Evolutionary conservation across 2,888 invertebrate species (phyloP), one percentile per base, ranked within the genome.

Genomic region (Drosophila phalerata): DNA sequence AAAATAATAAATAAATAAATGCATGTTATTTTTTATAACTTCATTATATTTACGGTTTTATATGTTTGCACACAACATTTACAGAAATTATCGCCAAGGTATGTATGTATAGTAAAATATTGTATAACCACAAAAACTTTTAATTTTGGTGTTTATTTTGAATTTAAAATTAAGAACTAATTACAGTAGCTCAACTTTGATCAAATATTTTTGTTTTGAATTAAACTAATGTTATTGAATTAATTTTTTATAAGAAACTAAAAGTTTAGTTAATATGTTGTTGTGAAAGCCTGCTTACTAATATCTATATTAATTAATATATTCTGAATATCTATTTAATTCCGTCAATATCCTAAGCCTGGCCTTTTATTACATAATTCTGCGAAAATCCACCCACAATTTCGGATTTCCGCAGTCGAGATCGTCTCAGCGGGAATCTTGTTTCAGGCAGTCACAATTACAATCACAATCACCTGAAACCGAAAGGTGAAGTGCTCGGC

Each of bases 311-410:
- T n/a, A n/a, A n/a, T n/a, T n/a, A 25, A 25, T 25, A 5, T 8
- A 38, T 15, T 8, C 3, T 15, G 15, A 8, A 38, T 8, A 19
- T 11, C 6, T 15, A 15, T 15, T 15, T 40, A 8, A 17, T 53
- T 53, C 22, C 45, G 13, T 22, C 1, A 17, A 15, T 48, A 22
- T 15, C 8, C 22, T 32, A 76, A 15, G 10, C 15, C 5, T 22
- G 15, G 3, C 1, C 2, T 47, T 40, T 74, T 22, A 11, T 32
- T 61, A 17, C 38, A 19, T 17, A 19, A 25, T 40, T 3, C 63
- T 91, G 90, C 74, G 86, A 42, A 87, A 89, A 57, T 92, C 91
- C 72, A 84, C 89, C 58, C 90, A 86, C 71, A 90, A 90, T 91
- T 47, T 91, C 91, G 81, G 88, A 91, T 76, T 73, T 85, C 22